Conservation (phyloP, 1,140 invertebrate genomes). For the Dendrolimus kikuchii region DNA sequence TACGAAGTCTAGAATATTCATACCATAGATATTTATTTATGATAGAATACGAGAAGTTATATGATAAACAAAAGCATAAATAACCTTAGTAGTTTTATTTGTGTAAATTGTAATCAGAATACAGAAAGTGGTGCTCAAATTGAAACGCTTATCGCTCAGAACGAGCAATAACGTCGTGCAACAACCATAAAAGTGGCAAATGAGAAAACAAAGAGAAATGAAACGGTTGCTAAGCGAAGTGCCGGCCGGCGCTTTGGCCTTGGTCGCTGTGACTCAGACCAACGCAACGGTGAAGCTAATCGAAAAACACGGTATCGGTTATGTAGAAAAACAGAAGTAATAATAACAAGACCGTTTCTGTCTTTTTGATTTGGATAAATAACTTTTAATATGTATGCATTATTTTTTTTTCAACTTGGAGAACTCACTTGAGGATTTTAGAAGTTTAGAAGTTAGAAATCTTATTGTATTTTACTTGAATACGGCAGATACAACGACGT, state of each 20-base stretch:
- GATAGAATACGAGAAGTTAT: not conserved
- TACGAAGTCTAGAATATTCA: too few species aligned
- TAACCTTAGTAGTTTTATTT: not conserved
- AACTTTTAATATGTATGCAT: too few species aligned
- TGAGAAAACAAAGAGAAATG: constrained; percentile 40
- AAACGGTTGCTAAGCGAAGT: constrained; percentile 38
- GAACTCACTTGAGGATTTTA: too few species aligned
- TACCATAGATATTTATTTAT: too few species aligned
- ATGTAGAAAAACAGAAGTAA: not conserved
- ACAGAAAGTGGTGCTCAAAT: too few species aligned
- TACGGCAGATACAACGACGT: too few species aligned
- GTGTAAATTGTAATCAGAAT: not conserved
- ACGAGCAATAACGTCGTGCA: constrained; percentile 12
- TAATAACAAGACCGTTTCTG: too few species aligned
- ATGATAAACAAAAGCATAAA: not conserved
- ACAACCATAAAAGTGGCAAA: constrained; percentile 29
- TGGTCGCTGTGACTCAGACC: constrained; percentile 32
- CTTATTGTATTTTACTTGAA: too few species aligned
- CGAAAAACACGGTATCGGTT: constrained; percentile 20
- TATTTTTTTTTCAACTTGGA: too few species aligned
- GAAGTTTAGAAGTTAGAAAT: too few species aligned
- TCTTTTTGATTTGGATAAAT: too few species aligned
- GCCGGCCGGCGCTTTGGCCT: constrained; percentile 59
- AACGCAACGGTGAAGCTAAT: constrained; percentile 26
- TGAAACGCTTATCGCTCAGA: constrained; percentile 4